Base-by-base conservation (phyloP, 2,888 invertebrate species). In the Mactromeris polynyma region DNA sequence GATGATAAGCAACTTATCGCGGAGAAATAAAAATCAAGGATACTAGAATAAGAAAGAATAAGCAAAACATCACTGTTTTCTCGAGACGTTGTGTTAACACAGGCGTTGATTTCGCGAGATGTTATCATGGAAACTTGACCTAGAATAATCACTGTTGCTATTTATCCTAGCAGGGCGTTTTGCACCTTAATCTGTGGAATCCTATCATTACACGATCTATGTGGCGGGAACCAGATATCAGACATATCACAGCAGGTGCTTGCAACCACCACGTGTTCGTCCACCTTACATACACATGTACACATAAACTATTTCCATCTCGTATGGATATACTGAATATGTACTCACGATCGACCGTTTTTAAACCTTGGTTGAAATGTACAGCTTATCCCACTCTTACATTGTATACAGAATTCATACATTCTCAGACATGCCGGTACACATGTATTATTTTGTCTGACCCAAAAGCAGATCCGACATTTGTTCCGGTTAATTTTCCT, bases 151-250 rank as follows among this genome's bases (percentile, higher is more conserved):
- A 19, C 31, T 73, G 31, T 6, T 36, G n/a, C 2, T 73, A 73
- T 73, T 36, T 73, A 73, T 36, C 36, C 14, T 17, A 33, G 19
- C 73, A 33, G 36, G 73, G 36, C 36, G 31, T 73, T 33, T 14
- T 73, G 73, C 73, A 73, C 26, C 31, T 1, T 33, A 3, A 19
- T 73, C 36, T 73, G 19, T 73, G 19, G 4, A 6, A 73, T 33
- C 2, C 26, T 73, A 73, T 73, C 73, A 36, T 73, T 36, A 73
- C 73, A 73, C 33, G 73, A 73, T 73, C 73, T 33, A 73, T 73
- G 73, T 73, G 14, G 73, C 0, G 26, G 73, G 19, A 73, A 73
- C 36, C 31, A 73, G 73, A 73, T 73, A 73, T 73, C 69, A 31
- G 69, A 33, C 19, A n/a, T 69, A 6, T 36, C 33, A 33, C 73